Evolutionary conservation across 2,888 invertebrate genomes (phyloP).

Genomic region (Amphipoea oculea): DNA sequence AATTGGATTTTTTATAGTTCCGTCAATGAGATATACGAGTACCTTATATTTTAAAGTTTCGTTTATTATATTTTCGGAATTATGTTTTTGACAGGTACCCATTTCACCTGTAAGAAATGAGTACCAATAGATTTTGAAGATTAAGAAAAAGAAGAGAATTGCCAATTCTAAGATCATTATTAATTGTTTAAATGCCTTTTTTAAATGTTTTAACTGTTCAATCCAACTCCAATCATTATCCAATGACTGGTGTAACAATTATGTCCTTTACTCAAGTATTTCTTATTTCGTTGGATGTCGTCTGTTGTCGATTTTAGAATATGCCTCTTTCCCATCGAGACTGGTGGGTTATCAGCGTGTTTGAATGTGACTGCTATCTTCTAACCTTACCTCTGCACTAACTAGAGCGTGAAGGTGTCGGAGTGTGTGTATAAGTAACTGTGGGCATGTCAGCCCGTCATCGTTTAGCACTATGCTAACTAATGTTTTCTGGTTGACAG

Average conservation of each 20-base stretch:
- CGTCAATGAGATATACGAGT: background rate
- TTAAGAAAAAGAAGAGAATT: background rate
- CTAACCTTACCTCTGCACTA: conserved; percentile 20
- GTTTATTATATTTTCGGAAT: background rate
- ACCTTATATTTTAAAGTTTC: too few species aligned
- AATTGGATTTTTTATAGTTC: background rate
- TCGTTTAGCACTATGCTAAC: conserved; percentile 46
- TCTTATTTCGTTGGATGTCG: background rate
- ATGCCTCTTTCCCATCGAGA: background rate
- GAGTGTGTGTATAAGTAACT: conserved; percentile 40
- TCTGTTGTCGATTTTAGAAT: background rate
- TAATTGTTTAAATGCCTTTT: background rate
- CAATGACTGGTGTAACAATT: background rate
- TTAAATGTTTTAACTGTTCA: background rate
- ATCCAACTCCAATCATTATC: background rate
- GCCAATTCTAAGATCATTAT: background rate
- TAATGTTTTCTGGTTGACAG: conserved; percentile 29
- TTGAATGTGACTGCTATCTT: conserved; percentile 19
- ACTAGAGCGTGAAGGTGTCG: conserved; percentile 32
- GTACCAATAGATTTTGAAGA: too few species aligned
- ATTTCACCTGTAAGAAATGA: background rate
- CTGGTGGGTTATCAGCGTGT: conserved; percentile 9
- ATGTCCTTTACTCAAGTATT: background rate
- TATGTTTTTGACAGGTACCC: background rate
- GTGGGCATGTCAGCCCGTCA: conserved; percentile 21